phyloP scores from a whole-genome alignment of 2,113 vertebrate species.

The Gorilla gorilla region DNA sequence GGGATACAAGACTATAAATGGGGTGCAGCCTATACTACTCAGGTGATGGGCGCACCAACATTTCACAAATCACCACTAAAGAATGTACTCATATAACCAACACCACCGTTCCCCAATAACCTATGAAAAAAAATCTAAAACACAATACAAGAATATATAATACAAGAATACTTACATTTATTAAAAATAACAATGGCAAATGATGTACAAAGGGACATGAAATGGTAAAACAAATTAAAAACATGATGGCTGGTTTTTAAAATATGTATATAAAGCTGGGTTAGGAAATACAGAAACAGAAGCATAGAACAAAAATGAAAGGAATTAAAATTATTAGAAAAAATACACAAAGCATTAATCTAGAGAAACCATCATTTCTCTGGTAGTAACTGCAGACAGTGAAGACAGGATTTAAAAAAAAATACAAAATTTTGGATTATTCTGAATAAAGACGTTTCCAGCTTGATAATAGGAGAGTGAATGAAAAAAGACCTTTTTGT shows the following conservation, averaged over 20 bases:
- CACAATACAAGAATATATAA: not conserved
- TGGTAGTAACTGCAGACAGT: not conserved
- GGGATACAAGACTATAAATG: no score
- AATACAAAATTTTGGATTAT: not conserved
- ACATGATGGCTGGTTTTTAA: not conserved
- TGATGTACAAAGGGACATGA: not conserved
- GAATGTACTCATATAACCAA: no score
- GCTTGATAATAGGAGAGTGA: not conserved
- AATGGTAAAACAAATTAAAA: not conserved
- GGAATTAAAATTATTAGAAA: not conserved
- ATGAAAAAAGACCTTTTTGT: not conserved
- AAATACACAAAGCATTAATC: not conserved
- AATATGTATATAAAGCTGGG: not conserved
- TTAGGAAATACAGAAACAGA: not conserved
- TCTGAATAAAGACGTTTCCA: not conserved
- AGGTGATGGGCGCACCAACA: no score
- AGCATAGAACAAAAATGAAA: not conserved
- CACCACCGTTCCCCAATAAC: no score
- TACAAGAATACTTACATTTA: not conserved
- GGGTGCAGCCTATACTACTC: no score
- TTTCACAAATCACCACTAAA: no score
- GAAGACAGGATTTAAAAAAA: not conserved
- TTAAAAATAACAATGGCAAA: not conserved
- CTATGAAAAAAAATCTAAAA: no score
- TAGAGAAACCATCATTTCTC: not conserved